Evolutionary conservation across 1,140 invertebrate genomes (phyloP), one percentile per base, ranked within the genome.

Genomic region (Nomia melanderi): DNA sequence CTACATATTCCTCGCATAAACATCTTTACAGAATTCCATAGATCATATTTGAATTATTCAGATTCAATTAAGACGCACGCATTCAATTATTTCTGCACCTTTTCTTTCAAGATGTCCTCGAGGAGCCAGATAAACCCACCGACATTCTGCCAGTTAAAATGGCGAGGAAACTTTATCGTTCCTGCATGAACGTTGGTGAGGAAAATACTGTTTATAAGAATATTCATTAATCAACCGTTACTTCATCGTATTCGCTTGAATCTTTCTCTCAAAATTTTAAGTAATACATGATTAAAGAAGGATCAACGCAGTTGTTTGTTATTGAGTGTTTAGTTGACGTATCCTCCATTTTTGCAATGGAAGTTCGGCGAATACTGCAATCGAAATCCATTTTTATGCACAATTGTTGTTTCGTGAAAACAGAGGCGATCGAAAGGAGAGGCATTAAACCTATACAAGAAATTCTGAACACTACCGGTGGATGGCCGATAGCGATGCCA

Each of bases 401-500:
- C 2, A n/a, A 29, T 2, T 33, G 50, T 47, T 62, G 17, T 27
- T 25, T 44, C 17, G 23, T n/a, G 31, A 50, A 31, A 83, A 41
- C 78, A 92, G 92, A 87, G 6, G 74, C 78, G 1, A 80, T 91
- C 8, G 90, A 92, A 36, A 71, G 60, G 31, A 69, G 73, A 62
- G 89, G 91, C 0, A 36, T 91, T 9, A 63, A 81, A 25, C 88
- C 88, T 6, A 60, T 93, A 33, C 62, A 83, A 8, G 73, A 85
- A 8, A 71, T 93, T n/a, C n/a, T 92, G 8, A 80, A 85, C 53
- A 39, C 70, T 9, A 87, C 83, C 36, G 92, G 92, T 6, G 91
- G 91, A 8, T 93, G 92, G 92, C 92, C 92, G 0, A 88, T 93
- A 76, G 78, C 88, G 0, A 79, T 81, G 54, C 65, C 72, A 60